A percentile compares a stretch with the other conserved stretches of the same genome.
These are phyloP conservation scores for Myotis daubentonii DNA, from an alignment of 2,797 vertebrate genomes.

Conservation along the genomic window DNA sequence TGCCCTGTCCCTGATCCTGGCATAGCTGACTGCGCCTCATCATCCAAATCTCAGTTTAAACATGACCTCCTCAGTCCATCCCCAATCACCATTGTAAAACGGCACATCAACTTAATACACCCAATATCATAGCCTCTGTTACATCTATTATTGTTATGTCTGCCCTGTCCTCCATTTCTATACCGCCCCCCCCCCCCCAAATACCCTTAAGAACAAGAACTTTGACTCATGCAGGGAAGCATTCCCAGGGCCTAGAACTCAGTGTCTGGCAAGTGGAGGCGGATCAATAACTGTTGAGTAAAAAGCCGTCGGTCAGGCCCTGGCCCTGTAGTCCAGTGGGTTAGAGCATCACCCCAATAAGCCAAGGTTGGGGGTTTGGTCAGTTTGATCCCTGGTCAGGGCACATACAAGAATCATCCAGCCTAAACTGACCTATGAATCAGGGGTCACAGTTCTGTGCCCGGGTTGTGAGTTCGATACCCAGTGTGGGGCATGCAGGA, in stretches of 20 bases:
- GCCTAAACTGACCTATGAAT: too few relatives aligned
- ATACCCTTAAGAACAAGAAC: background rate
- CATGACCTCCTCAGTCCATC: background rate
- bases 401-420: background rate
- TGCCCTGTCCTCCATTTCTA: background rate
- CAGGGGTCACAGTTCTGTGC: too few relatives aligned
- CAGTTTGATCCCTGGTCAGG: background rate
- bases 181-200: rapidly evolving
- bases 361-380: background rate
- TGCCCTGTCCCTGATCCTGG: background rate
- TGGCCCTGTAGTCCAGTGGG: background rate
- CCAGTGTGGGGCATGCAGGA: too few relatives aligned
- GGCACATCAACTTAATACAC: background rate
- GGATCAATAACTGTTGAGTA: background rate
- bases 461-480: too few relatives aligned
- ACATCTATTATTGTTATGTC: background rate
- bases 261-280: background rate
- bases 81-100: background rate
- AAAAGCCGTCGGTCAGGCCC: background rate
- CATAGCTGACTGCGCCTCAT: background rate
- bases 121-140: background rate
- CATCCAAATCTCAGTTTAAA: background rate
- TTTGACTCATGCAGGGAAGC: background rate
- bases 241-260: background rate
- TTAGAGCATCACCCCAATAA: background rate